phyloP scores from a whole-genome alignment of 2,797 vertebrate genomes.

The Ctenopoma multispine region DNA sequence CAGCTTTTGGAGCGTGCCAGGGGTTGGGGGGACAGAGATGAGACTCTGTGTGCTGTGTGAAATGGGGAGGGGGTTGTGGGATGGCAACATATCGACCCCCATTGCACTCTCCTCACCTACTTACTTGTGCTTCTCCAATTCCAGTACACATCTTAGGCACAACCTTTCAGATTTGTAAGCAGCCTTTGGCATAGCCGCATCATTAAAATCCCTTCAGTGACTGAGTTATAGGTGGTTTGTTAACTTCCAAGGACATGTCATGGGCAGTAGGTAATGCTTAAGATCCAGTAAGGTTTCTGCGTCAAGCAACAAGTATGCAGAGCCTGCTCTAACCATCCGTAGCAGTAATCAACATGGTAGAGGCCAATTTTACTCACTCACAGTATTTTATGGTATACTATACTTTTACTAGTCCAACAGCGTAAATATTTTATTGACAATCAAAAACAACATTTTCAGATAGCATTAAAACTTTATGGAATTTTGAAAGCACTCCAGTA shows the following conservation, averaged over 20 bases:
- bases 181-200: conserved; percentile 70
- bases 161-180: conserved; percentile 59
- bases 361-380: conserved; percentile 30
- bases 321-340: conserved; percentile 66
- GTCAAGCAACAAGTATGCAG: conserved; percentile 75
- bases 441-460: conserved; percentile 5
- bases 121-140: conserved; percentile 41
- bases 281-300: conserved; percentile 69
- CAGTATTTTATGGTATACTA: conserved; percentile 38
- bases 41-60: conserved; percentile 36
- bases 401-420: conserved; percentile 39
- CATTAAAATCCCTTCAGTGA: conserved; percentile 73
- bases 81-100: conserved; percentile 52
- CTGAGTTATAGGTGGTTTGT: conserved; percentile 80
- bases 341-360: conserved; percentile 50
- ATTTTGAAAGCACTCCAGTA: conserved; percentile 23
- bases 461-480: conserved; percentile 12
- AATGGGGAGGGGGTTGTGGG: conserved; percentile 69
- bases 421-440: conserved; percentile 28
- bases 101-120: conserved; percentile 5
- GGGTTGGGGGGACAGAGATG: conserved; percentile 60
- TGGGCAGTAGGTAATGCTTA: conserved; percentile 70
- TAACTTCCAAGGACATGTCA: conserved; percentile 79
- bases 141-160: conserved; percentile 64
- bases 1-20: conserved; percentile 83